Evolutionary conservation across 2,797 vertebrate genomes (phyloP), one percentile per base, ranked within the genome.

Genomic region (Phataginus tricuspis): DNA sequence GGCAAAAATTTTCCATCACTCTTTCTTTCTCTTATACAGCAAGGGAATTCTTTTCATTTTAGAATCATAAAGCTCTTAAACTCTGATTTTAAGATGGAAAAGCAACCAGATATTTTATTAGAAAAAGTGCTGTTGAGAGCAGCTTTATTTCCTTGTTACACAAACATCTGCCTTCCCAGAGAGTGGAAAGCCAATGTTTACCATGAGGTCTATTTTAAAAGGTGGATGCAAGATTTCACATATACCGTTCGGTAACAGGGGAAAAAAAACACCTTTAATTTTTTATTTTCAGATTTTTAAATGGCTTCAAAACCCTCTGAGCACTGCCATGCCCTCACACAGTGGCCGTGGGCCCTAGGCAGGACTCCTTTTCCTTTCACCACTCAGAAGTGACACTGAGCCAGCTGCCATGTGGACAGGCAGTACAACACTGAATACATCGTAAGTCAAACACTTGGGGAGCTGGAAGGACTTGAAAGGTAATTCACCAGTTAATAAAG

Each of bases 211-310:
- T 75, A 45, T 72, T 29, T 84, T 88, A 29, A 96, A 9, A 63
- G 93, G 49, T 68, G 27, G 86, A 80, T 53, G 15, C 9, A 94
- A 51, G 57, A 96, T 90, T 96, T 92, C 84, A 95, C 88, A 96
- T 19, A 75, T 2, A 94, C 11, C 16, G 71, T 31, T 97, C 18
- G 68, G 92, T n/a, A 92, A 63, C 34, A 11, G 95, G 21, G 82
- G 77, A 98, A 97, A 95, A n/a, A 5, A 53, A 88, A 95, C 9
- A 94, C 19, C 45, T 96, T 96, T 89, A 12, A 74, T 86, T 95
- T 96, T 74, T 96, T 96, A 94, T 95, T 97, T 94, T 84, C 97
- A 39, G n/a, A 63, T 98, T 98, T 68, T 96, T 79, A 85, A 94
- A 75, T 7, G 91, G 51, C 45, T 93, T 83, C 87, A 72, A 97